Base-by-base conservation (phyloP, 1,140 invertebrate genomes). In the Adelges cooleyi region DNA sequence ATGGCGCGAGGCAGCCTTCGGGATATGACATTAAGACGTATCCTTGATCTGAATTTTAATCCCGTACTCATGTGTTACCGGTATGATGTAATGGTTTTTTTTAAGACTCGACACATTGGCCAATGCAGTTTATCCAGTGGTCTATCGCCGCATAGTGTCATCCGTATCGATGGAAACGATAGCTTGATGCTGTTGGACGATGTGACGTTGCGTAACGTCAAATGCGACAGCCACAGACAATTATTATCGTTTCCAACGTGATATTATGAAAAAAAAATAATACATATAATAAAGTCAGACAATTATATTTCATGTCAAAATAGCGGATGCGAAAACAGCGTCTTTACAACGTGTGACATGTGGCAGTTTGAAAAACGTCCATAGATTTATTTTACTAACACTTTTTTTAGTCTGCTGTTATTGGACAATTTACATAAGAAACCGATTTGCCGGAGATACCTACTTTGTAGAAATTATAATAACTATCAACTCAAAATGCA, bases 31-130 rank as follows among this genome's bases (percentile, higher is more conserved):
- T 62, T 15, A 48, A 62, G 46, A 48, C 3, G 38, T 56, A 62
- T 62, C 56, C 56, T 62, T 62, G 56, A 62, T 62, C 56, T 62
- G 56, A 46, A 62, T 62, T 46, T 27, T 9, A 44, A 59, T 59
- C 38, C 53, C 46, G 17, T 62, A 62, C 25, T 62, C 46, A 46
- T 33, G 1, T 62, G 1, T 62, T 62, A 62, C 56, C 56, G 56
- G 56, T 36, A 62, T 62, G 56, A 48, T 33, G 56, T 33, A 62
- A 62, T 46, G 9, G 15, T 29, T 51, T 51, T 33, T 51, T 51
- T 25, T 59, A 25, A 17, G 38, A 59, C 10, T 23, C 18, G 33
- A 23, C 8, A 54, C 20, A 54, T 40, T 22, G 20, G 38, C 20
- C 22, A 38, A 10, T n/a, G n/a, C n/a, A n/a, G 18, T 40, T 54